phyloP scores from a whole-genome alignment of 2,888 invertebrate genomes.

The Mactromeris polynyma region DNA sequence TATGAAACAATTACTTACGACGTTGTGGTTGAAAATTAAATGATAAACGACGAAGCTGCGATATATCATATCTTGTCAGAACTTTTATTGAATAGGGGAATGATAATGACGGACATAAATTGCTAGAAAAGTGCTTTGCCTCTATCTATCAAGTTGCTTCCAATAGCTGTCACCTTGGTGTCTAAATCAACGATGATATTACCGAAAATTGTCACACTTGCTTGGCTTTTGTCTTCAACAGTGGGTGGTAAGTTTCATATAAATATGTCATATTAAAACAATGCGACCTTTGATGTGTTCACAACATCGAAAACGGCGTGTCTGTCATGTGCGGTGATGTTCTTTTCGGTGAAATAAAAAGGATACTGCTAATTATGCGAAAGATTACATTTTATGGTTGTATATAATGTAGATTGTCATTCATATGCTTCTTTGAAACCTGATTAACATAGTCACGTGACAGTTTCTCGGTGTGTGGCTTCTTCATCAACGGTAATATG shows the following conservation, averaged over 20 bases:
- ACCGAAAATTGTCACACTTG: constrained; percentile 44
- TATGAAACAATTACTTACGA: constrained; percentile 10
- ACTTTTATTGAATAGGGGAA: neutral
- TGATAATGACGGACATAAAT: neutral
- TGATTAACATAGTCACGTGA: constrained; percentile 45
- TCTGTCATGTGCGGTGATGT: neutral
- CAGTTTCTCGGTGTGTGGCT: constrained; percentile 19
- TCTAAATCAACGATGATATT: constrained; percentile 45
- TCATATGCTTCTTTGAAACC: constrained; percentile 26
- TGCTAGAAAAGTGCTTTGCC: constrained; percentile 26
- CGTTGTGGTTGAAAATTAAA: neutral
- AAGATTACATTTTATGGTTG: constrained; percentile 43
- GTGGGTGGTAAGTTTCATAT: constrained; percentile 56
- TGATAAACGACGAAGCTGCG: neutral
- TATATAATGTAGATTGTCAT: constrained; percentile 36
- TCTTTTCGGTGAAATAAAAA: constrained; percentile 20
- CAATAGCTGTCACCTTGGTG: constrained; percentile 46
- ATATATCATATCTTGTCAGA: constrained; percentile 2
- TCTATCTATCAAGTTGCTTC: constrained; percentile 50
- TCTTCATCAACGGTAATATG: constrained; percentile 13
- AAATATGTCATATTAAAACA: constrained; percentile 44
- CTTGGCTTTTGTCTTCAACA: constrained; percentile 16
- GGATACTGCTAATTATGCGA: constrained; percentile 39
- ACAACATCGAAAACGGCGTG: neutral
- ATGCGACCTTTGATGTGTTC: constrained; percentile 28